These are phyloP conservation scores for Vidua chalybeata DNA, from an alignment of 2,113 vertebrate species.

Conservation along the genomic window DNA sequence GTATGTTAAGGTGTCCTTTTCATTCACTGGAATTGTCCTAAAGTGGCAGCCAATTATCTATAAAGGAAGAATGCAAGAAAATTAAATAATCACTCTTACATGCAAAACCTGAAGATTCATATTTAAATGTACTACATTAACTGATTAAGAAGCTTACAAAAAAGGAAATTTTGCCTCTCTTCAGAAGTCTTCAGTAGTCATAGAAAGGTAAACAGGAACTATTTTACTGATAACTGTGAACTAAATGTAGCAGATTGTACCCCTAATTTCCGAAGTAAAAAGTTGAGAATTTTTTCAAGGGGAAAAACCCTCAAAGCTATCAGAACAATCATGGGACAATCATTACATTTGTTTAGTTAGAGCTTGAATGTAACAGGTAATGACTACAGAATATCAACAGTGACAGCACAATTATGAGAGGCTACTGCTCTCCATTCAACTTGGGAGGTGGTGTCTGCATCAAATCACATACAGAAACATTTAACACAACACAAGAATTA, in stretches of 20 bases:
- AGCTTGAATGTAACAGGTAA: background rate
- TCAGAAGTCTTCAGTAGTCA: background rate
- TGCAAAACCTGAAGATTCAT: background rate
- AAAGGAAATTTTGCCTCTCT: background rate
- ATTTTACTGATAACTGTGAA: background rate
- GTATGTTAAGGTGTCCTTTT: slow-evolving; percentile 86
- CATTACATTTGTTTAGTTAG: background rate
- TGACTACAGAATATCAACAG: background rate
- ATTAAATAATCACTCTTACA: slow-evolving; percentile 3
- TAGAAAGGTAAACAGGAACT: background rate
- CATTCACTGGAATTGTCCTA: slow-evolving; percentile 85
- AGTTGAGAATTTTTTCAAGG: background rate
- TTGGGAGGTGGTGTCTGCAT: background rate
- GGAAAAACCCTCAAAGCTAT: background rate
- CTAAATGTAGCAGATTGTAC: background rate
- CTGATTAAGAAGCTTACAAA: background rate
- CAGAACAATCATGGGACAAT: background rate
- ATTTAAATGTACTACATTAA: background rate
- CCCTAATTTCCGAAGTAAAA: background rate
- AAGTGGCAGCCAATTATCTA: slow-evolving; percentile 87
- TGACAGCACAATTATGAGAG: background rate
- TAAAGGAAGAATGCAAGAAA: slow-evolving; percentile 51
- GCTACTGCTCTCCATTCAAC: background rate
- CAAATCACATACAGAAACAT: background rate
- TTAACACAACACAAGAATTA: background rate